These are phyloP conservation scores for Sylvia borin DNA, from an alignment of 2,797 vertebrate species.

Conservation along the genomic window DNA sequence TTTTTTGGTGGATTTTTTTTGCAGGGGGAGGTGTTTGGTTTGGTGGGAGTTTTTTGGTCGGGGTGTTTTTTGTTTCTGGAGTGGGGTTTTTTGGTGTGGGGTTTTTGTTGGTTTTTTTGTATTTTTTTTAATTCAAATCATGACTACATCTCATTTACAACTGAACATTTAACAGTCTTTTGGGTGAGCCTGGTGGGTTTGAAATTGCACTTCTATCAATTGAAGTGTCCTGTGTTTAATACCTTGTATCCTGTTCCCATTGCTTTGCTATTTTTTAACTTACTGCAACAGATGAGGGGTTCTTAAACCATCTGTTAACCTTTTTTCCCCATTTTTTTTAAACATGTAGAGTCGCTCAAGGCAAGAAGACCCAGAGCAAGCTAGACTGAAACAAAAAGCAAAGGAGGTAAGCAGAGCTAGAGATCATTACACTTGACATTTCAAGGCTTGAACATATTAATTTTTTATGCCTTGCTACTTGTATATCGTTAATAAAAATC, in stretches of 20 bases:
- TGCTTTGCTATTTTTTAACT: conserved; percentile 85
- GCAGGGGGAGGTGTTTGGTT: not conserved
- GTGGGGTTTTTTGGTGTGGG: too few relatives aligned
- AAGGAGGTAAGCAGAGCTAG: conserved; percentile 88
- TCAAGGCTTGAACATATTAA: conserved; percentile 91
- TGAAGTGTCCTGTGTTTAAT: conserved; percentile 84
- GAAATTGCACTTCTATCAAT: conserved; percentile 81
- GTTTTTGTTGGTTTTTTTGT: not conserved
- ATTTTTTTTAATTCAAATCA: not conserved
- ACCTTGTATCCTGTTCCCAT: conserved; percentile 83
- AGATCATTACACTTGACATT: conserved; percentile 98
- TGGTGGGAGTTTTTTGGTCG: not conserved
- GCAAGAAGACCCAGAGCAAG: conserved; percentile 95
- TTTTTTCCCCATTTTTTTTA: conserved; percentile 72
- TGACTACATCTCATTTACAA: conserved; percentile 78
- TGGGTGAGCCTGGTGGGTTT: conserved; percentile 78
- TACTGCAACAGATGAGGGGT: conserved; percentile 86
- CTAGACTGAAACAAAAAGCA: conserved; percentile 92
- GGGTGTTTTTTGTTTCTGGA: not conserved
- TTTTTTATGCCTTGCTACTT: conserved; percentile 95
- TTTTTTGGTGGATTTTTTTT: not conserved
- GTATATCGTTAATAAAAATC: conserved; percentile 98
- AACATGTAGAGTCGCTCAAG: conserved; percentile 88
- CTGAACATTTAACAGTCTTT: conserved; percentile 84
- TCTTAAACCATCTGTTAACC: conserved; percentile 94